Conservation (phyloP, 2,113 vertebrate genomes). For the Planiliza haematocheilus region DNA sequence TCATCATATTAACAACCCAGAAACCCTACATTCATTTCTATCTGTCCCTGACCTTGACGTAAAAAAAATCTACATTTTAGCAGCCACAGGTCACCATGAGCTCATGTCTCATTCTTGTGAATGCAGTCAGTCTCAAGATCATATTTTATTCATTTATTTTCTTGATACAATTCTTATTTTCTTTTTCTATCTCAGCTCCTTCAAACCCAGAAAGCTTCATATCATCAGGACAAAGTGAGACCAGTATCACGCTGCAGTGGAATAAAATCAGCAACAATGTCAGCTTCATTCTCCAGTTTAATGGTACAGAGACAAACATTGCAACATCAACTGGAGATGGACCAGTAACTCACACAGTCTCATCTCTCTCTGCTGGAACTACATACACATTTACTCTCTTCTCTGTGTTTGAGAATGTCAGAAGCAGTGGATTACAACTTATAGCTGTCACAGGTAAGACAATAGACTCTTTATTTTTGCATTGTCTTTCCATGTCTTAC, state of each 20-base stretch:
- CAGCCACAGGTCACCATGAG: too few relatives aligned
- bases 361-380: slow-evolving; percentile 30
- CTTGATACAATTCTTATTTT: too few relatives aligned
- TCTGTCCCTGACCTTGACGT: too few relatives aligned
- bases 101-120: too few relatives aligned
- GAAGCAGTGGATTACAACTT: slow-evolving; percentile 33
- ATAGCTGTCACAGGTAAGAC: slow-evolving; percentile 22
- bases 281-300: slow-evolving; percentile 17
- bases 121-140: too few relatives aligned
- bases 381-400: slow-evolving; percentile 37
- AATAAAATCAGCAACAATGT: not conserved
- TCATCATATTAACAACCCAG: too few relatives aligned
- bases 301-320: slow-evolving; percentile 16
- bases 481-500: too few relatives aligned
- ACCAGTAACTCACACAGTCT: slow-evolving; percentile 26
- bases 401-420: slow-evolving; percentile 20
- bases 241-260: slow-evolving; percentile 43
- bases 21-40: too few relatives aligned
- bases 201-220: not conserved
- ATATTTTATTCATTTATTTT: too few relatives aligned
- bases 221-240: slow-evolving; percentile 12
- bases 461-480: too few relatives aligned
- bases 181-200: not conserved
- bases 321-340: not conserved
- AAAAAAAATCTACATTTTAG: too few relatives aligned